A percentile compares a stretch with the other conserved stretches of the same genome.
Conservation (phyloP, 1,140 invertebrate species). For the Drosophila kohkoa region DNA sequence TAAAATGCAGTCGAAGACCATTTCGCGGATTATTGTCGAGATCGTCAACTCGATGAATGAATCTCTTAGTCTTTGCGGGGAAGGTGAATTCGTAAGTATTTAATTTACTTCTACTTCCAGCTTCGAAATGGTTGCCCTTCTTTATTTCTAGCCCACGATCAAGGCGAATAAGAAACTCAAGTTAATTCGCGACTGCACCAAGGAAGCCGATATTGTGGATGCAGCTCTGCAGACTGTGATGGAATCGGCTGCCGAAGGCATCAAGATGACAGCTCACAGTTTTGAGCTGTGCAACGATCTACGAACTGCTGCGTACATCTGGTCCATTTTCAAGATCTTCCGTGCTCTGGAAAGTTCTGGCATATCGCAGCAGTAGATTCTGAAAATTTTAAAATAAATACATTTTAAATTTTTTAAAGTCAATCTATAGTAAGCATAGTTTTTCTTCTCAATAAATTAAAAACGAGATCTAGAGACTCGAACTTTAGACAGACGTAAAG, state of each 20-base stretch:
- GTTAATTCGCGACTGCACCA: constrained; percentile 85
- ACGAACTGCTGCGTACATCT: constrained; percentile 93
- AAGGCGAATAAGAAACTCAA: constrained; percentile 88
- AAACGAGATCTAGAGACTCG: background rate
- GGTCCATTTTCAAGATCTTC: constrained; percentile 94
- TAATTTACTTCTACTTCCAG: no score
- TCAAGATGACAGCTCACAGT: constrained; percentile 89
- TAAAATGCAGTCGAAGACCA: constrained; percentile 89
- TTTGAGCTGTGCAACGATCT: constrained; percentile 93
- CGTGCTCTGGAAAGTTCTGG: constrained; percentile 91
- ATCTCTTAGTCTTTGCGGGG: constrained; percentile 32
- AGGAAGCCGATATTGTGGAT: constrained; percentile 93
- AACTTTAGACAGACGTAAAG: constrained; percentile 7
- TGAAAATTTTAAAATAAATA: background rate
- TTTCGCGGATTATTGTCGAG: constrained; percentile 58
- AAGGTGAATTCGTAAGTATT: constrained; percentile 32
- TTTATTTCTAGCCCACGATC: constrained; percentile 85
- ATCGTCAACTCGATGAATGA: constrained; percentile 72
- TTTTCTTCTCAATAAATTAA: no score
- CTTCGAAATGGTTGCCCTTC: no score
- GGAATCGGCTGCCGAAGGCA: constrained; percentile 89
- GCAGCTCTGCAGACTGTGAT: constrained; percentile 93
- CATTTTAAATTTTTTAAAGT: background rate
- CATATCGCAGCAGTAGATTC: constrained; percentile 65
- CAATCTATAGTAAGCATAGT: background rate